These are phyloP conservation scores for Cyprinella venusta DNA, from an alignment of 2,797 vertebrate species.

Conservation along the genomic window DNA sequence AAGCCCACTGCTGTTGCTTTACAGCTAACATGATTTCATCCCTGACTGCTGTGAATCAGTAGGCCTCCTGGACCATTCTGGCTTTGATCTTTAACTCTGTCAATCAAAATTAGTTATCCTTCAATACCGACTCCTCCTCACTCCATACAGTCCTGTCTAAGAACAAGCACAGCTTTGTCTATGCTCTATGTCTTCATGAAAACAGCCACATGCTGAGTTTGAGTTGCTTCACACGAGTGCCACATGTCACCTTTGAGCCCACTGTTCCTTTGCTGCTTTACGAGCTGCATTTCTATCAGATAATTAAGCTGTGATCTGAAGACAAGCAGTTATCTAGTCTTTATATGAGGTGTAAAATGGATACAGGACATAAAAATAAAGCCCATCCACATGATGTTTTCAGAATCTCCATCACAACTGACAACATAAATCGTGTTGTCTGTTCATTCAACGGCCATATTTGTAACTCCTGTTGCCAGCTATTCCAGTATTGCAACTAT, in stretches of 20 bases:
- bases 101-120: conserved; percentile 84
- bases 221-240: conserved; percentile 55
- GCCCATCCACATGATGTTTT: background rate
- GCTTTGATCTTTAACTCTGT: conserved; percentile 83
- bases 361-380: conserved; percentile 7
- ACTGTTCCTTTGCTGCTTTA: conserved; percentile 31
- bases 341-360: background rate
- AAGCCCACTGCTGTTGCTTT: conserved; percentile 55
- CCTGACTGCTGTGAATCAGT: conserved; percentile 63
- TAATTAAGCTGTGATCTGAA: conserved; percentile 35
- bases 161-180: conserved; percentile 62
- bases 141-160: conserved; percentile 46
- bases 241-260: conserved; percentile 51
- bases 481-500: background rate
- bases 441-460: background rate
- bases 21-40: conserved; percentile 63
- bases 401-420: background rate
- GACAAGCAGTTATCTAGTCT: conserved; percentile 14
- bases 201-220: conserved; percentile 52
- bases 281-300: conserved; percentile 17
- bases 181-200: conserved; percentile 58
- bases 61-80: conserved; percentile 73
- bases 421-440: background rate
- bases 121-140: conserved; percentile 61
- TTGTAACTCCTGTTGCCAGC: background rate